Conservation (phyloP, 1,140 invertebrate species). For the Lordiphosa stackelbergi region DNA sequence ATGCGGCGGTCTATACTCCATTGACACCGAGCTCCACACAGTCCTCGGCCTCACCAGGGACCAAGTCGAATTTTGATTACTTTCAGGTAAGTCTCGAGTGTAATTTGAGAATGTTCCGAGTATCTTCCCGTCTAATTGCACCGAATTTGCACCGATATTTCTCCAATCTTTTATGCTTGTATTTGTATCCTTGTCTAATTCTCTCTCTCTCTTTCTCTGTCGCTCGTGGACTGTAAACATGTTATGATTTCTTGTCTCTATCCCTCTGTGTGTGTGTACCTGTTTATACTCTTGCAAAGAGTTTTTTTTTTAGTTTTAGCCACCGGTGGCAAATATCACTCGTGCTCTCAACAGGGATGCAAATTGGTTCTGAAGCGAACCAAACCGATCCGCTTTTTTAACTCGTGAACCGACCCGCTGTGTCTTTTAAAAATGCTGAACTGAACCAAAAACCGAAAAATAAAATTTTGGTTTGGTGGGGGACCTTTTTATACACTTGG, state of each 20-base stretch:
- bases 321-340: too few species aligned
- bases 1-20: slow-evolving; percentile 57
- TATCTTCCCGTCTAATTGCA: slow-evolving; percentile 50
- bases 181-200: slow-evolving; percentile 27
- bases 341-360: too few species aligned
- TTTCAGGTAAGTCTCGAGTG: slow-evolving; percentile 65
- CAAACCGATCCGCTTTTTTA: too few species aligned
- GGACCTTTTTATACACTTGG: too few species aligned
- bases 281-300: slow-evolving; percentile 15
- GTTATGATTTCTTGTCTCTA: slow-evolving; percentile 37
- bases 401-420: too few species aligned
- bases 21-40: slow-evolving; percentile 73
- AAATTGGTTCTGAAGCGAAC: too few species aligned
- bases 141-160: slow-evolving; percentile 62
- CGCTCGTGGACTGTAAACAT: slow-evolving; percentile 26
- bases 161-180: slow-evolving; percentile 49
- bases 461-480: too few species aligned
- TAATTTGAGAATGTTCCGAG: slow-evolving; percentile 13
- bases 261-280: slow-evolving; percentile 18
- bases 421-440: too few species aligned
- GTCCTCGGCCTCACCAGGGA: slow-evolving; percentile 72
- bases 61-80: slow-evolving; percentile 70
- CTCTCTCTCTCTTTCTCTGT: slow-evolving; percentile 18
- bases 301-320: too few species aligned
- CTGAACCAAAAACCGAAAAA: too few species aligned